Evolutionary conservation across 2,888 invertebrate species (phyloP).

Genomic region (Cryptus armator): DNA sequence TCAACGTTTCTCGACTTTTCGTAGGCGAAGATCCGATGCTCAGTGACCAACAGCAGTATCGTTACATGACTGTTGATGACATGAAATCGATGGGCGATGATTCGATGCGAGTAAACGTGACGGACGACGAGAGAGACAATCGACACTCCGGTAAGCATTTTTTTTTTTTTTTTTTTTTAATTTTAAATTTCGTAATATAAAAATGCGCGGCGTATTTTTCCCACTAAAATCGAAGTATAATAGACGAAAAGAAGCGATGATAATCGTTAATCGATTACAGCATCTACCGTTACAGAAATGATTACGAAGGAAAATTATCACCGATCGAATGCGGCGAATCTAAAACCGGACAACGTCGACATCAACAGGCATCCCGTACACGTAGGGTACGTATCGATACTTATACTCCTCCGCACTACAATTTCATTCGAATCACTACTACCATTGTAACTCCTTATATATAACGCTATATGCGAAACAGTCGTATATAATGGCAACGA

Average conservation of each 20-base stretch:
- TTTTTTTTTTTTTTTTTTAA: constrained; percentile 10
- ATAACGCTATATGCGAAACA: constrained; percentile 54
- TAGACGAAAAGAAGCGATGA: constrained; percentile 9
- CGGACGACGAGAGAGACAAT: constrained; percentile 94
- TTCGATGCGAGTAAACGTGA: constrained; percentile 96
- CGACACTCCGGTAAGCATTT: constrained; percentile 81
- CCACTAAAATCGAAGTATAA: not conserved
- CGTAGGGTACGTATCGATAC: constrained; percentile 87
- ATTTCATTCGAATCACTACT: constrained; percentile 57
- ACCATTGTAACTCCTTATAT: constrained; percentile 20
- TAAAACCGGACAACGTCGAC: constrained; percentile 88
- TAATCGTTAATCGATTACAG: constrained; percentile 73
- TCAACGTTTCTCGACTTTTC: constrained; percentile 65
- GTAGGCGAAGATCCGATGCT: constrained; percentile 96
- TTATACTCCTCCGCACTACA: constrained; percentile 58
- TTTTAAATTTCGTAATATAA: too few species aligned
- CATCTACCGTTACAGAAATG: constrained; percentile 83
- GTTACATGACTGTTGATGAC: constrained; percentile 97
- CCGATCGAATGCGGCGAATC: constrained; percentile 86
- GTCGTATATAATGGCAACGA: constrained; percentile 57
- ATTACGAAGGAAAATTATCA: constrained; percentile 85
- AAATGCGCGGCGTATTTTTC: constrained; percentile 11
- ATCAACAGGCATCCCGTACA: constrained; percentile 88
- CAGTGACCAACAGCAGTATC: constrained; percentile 94
- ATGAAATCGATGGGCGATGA: constrained; percentile 98